Evolutionary conservation across 1,140 invertebrate species (phyloP).

Genomic region (Papilio xuthus): DNA sequence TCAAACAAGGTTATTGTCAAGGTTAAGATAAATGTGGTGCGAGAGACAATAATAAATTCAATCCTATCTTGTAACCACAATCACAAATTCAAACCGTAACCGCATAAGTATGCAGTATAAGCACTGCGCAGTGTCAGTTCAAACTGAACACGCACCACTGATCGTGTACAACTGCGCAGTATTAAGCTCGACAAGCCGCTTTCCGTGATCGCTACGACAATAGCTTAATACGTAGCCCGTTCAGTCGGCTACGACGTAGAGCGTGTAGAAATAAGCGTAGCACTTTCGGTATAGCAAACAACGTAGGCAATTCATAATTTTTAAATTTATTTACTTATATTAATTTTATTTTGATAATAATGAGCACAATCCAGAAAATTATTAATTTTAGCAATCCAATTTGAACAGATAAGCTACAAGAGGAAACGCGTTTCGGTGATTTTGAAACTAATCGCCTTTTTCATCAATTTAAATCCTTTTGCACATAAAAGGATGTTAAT

Average conservation of each 20-base stretch:
- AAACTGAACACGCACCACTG: not conserved
- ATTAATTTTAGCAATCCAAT: not conserved
- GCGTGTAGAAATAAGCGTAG: not conserved
- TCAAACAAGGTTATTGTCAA: not conserved
- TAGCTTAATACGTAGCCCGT: not conserved
- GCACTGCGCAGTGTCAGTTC: not conserved
- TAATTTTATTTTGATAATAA: too few relatives aligned
- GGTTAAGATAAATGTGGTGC: not conserved
- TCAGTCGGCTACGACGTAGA: not conserved
- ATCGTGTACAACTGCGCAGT: too few relatives aligned
- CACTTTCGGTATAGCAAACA: not conserved
- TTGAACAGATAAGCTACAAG: not conserved
- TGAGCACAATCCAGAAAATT: not conserved
- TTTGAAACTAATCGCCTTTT: not conserved
- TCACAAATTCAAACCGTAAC: not conserved
- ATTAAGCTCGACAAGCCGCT: not conserved
- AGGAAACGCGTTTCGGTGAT: not conserved
- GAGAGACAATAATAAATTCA: not conserved
- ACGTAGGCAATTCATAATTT: not conserved
- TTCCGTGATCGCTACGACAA: not conserved
- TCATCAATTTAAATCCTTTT: slow-evolving; percentile 9
- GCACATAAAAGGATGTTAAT: slow-evolving; percentile 18
- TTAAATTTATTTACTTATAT: not conserved
- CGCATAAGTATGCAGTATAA: not conserved
- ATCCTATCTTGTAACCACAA: not conserved